phyloP scores from a whole-genome alignment of 2,797 vertebrate genomes.

The Mallotus villosus region DNA sequence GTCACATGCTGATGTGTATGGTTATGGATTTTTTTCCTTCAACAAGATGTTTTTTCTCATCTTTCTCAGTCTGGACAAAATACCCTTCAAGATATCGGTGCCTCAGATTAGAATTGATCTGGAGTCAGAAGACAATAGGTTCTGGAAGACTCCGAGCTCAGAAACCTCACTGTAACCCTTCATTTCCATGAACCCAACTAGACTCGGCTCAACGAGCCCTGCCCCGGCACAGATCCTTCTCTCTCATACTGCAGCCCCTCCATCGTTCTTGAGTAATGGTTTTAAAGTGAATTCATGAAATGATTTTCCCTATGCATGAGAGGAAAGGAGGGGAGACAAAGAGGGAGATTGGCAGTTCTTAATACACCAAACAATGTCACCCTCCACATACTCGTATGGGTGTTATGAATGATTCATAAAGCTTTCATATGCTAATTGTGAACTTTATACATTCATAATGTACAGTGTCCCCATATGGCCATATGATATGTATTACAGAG shows the following conservation, averaged over 20 bases:
- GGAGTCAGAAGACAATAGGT: constrained; percentile 76
- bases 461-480: neutral
- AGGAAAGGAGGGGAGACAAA: neutral
- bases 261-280: no score
- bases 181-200: constrained; percentile 51
- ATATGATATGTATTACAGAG: constrained; percentile 14
- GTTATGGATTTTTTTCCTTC: neutral
- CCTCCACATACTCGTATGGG: constrained; percentile 20
- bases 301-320: neutral
- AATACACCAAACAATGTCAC: constrained; percentile 16
- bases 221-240: constrained; percentile 8
- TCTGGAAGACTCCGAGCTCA: constrained; percentile 82
- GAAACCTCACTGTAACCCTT: constrained; percentile 83
- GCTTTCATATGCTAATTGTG: constrained; percentile 8
- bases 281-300: neutral
- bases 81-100: constrained; percentile 76
- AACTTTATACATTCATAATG: constrained; percentile 17
- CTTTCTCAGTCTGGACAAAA: constrained; percentile 78
- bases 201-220: constrained; percentile 13
- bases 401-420: constrained; percentile 39
- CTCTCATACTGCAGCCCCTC: constrained; percentile 15
- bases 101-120: constrained; percentile 85
- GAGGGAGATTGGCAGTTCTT: constrained; percentile 9
- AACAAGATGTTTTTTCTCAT: neutral
- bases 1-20: neutral